Conservation (phyloP, 2,113 vertebrate genomes). For the Chaetorhynchus papuensis region DNA sequence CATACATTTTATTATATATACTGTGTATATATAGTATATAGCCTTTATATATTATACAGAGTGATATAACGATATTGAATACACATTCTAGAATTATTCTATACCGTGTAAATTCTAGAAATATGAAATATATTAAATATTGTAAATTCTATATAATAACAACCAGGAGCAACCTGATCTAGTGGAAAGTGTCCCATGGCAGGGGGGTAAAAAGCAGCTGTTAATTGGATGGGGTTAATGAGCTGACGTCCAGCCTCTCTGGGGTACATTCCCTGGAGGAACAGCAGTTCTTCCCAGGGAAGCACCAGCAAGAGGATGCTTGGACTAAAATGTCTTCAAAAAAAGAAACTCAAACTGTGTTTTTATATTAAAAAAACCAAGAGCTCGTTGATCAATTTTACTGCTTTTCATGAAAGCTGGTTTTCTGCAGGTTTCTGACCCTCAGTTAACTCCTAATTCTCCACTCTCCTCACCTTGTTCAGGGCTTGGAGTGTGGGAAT, state of each 20-base stretch:
- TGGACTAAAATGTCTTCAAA: background rate
- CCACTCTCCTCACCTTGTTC: background rate
- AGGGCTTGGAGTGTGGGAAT: background rate
- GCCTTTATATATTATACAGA: background rate
- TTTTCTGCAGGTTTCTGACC: background rate
- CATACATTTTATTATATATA: background rate
- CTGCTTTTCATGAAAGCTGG: background rate
- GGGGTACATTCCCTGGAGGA: background rate
- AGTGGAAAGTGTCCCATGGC: background rate
- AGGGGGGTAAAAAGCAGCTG: background rate
- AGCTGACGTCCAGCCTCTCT: background rate
- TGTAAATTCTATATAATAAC: background rate
- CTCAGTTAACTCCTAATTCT: background rate
- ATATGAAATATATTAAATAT: too few relatives aligned
- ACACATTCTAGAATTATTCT: background rate
- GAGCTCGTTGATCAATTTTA: accelerated
- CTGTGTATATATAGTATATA: too few relatives aligned
- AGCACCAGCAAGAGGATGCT: background rate
- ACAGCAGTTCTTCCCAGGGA: background rate
- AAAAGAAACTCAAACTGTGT: background rate
- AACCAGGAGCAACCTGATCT: background rate
- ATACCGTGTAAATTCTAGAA: background rate
- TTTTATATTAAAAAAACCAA: background rate
- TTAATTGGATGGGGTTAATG: background rate
- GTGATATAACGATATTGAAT: background rate